These are phyloP conservation scores for Rhagonycha lutea DNA, from an alignment of 2,888 invertebrate genomes.

Conservation along the genomic window DNA sequence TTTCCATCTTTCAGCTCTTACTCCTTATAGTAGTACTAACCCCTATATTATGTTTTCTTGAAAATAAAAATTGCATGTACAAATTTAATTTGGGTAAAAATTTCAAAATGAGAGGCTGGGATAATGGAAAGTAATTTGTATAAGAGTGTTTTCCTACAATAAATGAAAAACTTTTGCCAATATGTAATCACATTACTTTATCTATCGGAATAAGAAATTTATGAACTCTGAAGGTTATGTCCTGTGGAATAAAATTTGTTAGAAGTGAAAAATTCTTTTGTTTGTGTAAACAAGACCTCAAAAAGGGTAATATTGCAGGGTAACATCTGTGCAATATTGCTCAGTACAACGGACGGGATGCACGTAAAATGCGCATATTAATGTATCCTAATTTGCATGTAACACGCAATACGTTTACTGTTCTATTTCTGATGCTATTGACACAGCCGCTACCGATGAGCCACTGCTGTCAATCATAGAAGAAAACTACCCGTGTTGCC, in stretches of 20 bases:
- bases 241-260: neutral
- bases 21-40: no score
- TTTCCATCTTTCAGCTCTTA: no score
- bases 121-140: neutral
- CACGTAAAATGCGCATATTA: slow-evolving; percentile 54
- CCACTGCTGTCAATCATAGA: slow-evolving; percentile 47
- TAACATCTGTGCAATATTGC: slow-evolving; percentile 48
- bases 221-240: neutral
- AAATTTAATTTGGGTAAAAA: neutral
- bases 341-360: slow-evolving; percentile 46
- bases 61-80: neutral
- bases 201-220: neutral
- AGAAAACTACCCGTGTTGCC: slow-evolving; percentile 9
- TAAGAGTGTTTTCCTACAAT: neutral
- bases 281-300: slow-evolving; percentile 52
- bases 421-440: slow-evolving; percentile 43
- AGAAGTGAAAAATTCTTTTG: slow-evolving; percentile 46
- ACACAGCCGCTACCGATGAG: slow-evolving; percentile 50
- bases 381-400: slow-evolving; percentile 55
- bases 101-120: neutral
- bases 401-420: slow-evolving; percentile 50
- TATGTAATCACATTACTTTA: neutral
- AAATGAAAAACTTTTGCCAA: neutral
- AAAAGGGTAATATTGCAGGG: slow-evolving; percentile 46
- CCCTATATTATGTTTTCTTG: no score